These are phyloP conservation scores for Stratiomys singularior DNA, from an alignment of 2,888 invertebrate genomes.

Conservation along the genomic window DNA sequence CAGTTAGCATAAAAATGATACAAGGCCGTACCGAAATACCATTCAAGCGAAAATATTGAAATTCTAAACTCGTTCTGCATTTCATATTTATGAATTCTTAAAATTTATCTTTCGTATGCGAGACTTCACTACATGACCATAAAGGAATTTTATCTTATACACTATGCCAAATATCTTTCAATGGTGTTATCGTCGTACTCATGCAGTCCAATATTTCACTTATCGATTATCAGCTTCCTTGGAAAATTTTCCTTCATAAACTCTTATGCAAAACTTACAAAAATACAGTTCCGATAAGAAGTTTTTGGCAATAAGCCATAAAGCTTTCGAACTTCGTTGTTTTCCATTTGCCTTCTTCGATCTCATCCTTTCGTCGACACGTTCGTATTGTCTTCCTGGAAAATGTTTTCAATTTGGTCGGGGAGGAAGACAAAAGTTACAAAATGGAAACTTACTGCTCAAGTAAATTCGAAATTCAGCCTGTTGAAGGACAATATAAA, in stretches of 20 bases:
- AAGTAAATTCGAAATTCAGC: constrained; percentile 26
- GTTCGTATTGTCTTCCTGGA: background rate
- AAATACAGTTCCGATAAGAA: constrained; percentile 25
- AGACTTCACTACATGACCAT: too few relatives aligned
- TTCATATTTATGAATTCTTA: too few relatives aligned
- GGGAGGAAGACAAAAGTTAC: background rate
- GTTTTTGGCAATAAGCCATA: constrained; percentile 32
- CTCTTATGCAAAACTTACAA: constrained; percentile 13
- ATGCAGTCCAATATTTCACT: constrained; percentile 6
- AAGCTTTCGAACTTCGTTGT: background rate
- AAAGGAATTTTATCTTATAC: too few relatives aligned
- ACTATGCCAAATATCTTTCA: too few relatives aligned
- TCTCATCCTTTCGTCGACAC: too few relatives aligned
- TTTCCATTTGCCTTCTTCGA: too few relatives aligned
- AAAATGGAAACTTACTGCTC: background rate
- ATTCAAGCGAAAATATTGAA: too few relatives aligned
- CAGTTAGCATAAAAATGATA: too few relatives aligned
- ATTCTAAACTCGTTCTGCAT: too few relatives aligned
- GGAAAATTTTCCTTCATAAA: background rate
- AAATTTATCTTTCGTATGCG: too few relatives aligned
- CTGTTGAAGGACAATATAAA: constrained; percentile 14
- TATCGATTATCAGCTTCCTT: constrained; percentile 23
- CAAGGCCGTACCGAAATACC: too few relatives aligned
- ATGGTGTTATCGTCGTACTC: background rate
- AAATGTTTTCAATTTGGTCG: background rate